These are phyloP conservation scores for Mus pahari DNA, from an alignment of 2,113 vertebrate genomes.

Conservation along the genomic window DNA sequence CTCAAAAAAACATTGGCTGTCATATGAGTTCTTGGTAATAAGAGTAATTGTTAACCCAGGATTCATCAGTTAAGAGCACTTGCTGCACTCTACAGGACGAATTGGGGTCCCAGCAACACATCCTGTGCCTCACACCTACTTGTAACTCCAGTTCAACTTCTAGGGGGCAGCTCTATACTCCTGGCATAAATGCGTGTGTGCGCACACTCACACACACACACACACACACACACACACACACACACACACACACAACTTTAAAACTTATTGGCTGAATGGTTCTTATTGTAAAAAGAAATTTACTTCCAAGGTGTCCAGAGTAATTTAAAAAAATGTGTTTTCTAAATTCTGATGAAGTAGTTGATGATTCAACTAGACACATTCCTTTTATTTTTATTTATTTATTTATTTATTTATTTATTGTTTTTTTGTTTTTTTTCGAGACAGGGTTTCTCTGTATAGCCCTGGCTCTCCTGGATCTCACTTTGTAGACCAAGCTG, in stretches of 20 bases:
- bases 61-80: not conserved
- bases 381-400: no score
- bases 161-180: not conserved
- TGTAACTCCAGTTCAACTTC: not conserved
- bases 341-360: constrained; percentile 9
- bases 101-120: not conserved
- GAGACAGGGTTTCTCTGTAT: no score
- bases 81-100: not conserved
- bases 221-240: not conserved
- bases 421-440: no score
- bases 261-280: not conserved
- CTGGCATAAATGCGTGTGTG: not conserved
- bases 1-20: not conserved
- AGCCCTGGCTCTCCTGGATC: no score
- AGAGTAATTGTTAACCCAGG: not conserved
- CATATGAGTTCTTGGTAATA: not conserved
- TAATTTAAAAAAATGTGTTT: not conserved
- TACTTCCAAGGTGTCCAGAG: not conserved
- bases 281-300: constrained; percentile 25
- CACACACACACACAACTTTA: not conserved
- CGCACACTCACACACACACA: no score
- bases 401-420: no score
- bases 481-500: no score
- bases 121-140: not conserved
- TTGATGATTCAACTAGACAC: not conserved